phyloP scores from a whole-genome alignment of 2,113 vertebrate genomes.

The Labeo catla region DNA sequence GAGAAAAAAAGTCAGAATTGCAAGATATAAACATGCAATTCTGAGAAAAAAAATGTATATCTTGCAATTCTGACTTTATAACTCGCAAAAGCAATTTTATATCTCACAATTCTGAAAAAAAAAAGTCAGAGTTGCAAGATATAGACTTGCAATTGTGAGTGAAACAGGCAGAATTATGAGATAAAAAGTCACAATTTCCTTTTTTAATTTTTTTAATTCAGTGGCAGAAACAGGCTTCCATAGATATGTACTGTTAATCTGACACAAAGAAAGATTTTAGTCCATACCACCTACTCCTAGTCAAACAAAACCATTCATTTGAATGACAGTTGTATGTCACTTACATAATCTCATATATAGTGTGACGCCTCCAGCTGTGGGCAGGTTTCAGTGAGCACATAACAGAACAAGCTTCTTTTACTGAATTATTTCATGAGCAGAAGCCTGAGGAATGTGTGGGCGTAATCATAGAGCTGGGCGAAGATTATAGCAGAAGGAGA shows the following conservation, averaged over 20 bases:
- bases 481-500: neutral
- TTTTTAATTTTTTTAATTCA: no score
- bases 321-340: neutral
- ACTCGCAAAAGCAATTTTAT: no score
- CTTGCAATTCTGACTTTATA: no score
- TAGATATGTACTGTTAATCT: neutral
- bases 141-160: no score
- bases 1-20: no score
- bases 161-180: no score
- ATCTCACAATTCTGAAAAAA: no score
- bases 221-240: no score
- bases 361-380: slow-evolving; percentile 3
- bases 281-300: neutral
- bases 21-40: no score
- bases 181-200: no score
- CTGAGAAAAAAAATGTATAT: no score
- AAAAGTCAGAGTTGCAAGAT: no score
- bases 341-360: slow-evolving; percentile 12
- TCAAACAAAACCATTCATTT: neutral
- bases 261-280: neutral
- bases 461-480: neutral
- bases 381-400: slow-evolving; percentile 7
- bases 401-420: neutral
- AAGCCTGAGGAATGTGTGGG: slow-evolving; percentile 29
- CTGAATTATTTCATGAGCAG: slow-evolving; percentile 3